phyloP scores from a whole-genome alignment of 2,113 vertebrate genomes.

The Opisthocomus hoazin region DNA sequence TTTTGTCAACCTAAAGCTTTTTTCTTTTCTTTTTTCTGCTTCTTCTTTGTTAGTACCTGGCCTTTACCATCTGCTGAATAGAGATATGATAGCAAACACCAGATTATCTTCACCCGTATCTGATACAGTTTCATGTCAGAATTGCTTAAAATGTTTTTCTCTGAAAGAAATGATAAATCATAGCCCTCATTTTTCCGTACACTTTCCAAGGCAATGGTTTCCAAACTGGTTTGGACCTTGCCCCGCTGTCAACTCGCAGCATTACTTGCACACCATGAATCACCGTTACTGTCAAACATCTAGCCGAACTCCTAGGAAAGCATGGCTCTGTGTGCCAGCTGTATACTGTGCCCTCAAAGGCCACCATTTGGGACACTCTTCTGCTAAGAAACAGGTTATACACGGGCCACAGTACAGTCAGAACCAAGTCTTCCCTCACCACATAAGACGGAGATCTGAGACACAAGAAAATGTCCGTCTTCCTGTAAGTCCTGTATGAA shows the following conservation, averaged over 20 bases:
- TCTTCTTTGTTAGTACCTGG: constrained; percentile 46
- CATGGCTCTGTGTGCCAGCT: neutral
- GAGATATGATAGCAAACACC: neutral
- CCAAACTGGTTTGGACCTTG: constrained; percentile 58
- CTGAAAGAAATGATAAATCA: constrained; percentile 47
- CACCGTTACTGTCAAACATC: constrained; percentile 40
- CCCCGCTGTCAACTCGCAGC: constrained; percentile 22
- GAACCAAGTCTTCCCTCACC: neutral
- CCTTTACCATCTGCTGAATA: constrained; percentile 50
- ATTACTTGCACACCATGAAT: constrained; percentile 25
- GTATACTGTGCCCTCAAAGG: neutral
- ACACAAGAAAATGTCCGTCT: neutral
- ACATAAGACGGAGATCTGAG: neutral
- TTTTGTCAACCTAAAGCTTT: constrained; percentile 11
- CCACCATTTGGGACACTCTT: neutral
- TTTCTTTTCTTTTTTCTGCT: neutral
- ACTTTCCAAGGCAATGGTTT: constrained; percentile 29
- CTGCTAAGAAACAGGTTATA: neutral
- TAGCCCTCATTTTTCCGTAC: constrained; percentile 26
- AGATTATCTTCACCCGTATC: constrained; percentile 22
- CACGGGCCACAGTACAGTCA: neutral
- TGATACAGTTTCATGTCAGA: constrained; percentile 22
- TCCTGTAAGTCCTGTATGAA: accelerated
- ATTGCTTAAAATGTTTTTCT: constrained; percentile 39
- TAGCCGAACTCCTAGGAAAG: neutral